Evolutionary conservation across 2,113 vertebrate species (phyloP), one percentile per base, ranked within the genome.

Genomic region (Rhinoptilus africanus): DNA sequence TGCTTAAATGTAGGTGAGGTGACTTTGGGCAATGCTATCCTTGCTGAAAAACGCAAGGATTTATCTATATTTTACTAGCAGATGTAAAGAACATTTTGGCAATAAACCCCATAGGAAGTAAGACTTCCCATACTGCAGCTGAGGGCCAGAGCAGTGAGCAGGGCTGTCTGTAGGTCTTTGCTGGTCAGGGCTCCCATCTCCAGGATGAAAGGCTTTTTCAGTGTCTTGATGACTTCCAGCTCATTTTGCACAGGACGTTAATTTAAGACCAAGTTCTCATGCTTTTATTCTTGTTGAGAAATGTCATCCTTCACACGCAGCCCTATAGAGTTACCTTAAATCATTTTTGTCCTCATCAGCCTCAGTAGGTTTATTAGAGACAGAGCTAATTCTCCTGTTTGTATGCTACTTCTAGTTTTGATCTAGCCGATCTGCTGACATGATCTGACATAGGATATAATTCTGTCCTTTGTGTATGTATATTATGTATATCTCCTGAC

Each of bases 71-170:
- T 91, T 77, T 69, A 15, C 51, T 37, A 67, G 39, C 9, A 60
- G 34, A 51, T 1, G 4, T 34, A 56, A 88, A 69, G 63, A 32
- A 34, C 17, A 22, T 66, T 83, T 76, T 73, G 26, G 24, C 30
- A 39, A 75, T 34, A 88, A 85, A 56, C 8, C 27, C 67, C 26
- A 30, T 1, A 23, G 27, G 35, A 67, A 85, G 22, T 14, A 90
- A 50, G 4, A 48, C 2, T 56, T 47, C 16, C 53, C 1, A 0
- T 63, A 30, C 32, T 2, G 1, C 37, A 75, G 15, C 35, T 39
- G 41, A 35, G 45, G 68, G 50, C 20, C 68, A 77, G 51, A 67
- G 26, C 4, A 23, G 26, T 64, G 57, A 54, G 14, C 28, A 72
- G 21, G 12, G 16, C 56, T 84, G 9, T 56, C 43, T 68, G n/a